Evolutionary conservation across 2,888 invertebrate species (phyloP), one percentile per base, ranked within the genome.

Genomic region (Folsomia candida): DNA sequence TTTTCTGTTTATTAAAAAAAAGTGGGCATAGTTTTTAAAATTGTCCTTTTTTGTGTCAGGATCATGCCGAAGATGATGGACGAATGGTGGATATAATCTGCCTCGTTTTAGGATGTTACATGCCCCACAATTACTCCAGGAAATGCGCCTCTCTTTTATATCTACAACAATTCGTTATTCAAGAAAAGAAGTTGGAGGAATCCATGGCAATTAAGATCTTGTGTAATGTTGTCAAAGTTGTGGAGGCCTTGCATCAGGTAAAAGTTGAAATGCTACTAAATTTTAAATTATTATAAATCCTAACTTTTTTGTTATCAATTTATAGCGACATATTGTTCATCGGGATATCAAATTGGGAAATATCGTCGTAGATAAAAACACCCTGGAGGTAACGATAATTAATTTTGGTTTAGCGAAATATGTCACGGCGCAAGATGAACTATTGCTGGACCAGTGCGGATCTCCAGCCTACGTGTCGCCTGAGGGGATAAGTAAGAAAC

Each of bases 391-490:
- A 11, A 88, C 87, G 1, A 86, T 91, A 25, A 90, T 90, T 0
- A 91, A 92, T 82, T 91, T 92, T 83, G 91, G 90, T 81, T 84
- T 91, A 65, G 91, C 91, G 0, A 90, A 90, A 75, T 90, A 90
- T 81, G 85, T 91, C 26, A 87, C 89, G n/a, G 88, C 88, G 75
- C 90, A 90, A 80, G 86, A 87, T 75, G 90, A 91, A 80, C 83
- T 89, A 37, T 83, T 91, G 54, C 88, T 88, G 80, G 91, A 91
- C 83, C 91, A 91, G 81, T 85, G 90, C 82, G 91, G 91, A 0
- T 91, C 91, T 0, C 91, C 91, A 1, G 91, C 91, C 0, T 92
- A 91, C 82, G 91, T 91, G 78, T 91, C 91, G 1, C 91, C 92
- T 0, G 92, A 91, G 82, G 91, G 91, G 4, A 83, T 92, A 2